These are phyloP conservation scores for Penaeus indicus DNA, from an alignment of 1,140 invertebrate species.

Conservation along the genomic window DNA sequence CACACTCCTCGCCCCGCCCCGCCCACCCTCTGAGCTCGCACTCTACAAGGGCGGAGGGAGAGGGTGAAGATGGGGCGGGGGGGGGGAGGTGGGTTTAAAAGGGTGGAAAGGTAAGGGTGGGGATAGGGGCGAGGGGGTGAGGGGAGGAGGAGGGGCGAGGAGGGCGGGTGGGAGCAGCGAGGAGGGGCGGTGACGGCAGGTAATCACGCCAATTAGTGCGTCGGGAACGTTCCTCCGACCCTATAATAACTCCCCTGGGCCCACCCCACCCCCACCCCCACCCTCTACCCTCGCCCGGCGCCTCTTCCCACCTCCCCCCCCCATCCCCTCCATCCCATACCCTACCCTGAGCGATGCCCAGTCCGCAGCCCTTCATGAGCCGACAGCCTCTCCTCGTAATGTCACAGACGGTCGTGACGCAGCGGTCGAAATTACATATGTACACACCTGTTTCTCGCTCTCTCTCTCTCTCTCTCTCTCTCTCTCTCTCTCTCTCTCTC, in stretches of 20 bases:
- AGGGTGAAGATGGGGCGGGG: no score
- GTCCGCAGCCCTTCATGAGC: neutral
- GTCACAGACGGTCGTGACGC: no score
- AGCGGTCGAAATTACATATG: no score
- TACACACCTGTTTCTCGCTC: no score
- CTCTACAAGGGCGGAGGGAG: no score
- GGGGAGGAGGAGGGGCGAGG: neutral
- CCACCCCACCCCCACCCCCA: neutral
- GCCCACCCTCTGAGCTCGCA: no score
- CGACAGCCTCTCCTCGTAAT: conserved; percentile 20
- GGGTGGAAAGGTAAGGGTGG: no score
- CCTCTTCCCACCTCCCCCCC: neutral
- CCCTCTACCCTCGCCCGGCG: conserved; percentile 9
- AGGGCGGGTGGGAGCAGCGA: neutral
- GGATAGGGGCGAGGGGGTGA: no score
- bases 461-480: no score
- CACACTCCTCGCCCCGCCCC: no score
- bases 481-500: neutral
- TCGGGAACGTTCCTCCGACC: conserved; percentile 7
- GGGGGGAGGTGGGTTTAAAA: no score
- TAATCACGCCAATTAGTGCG: conserved; percentile 44
- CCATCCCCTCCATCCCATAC: neutral
- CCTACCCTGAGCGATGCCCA: conserved; percentile 4
- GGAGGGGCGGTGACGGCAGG: conserved; percentile 25
- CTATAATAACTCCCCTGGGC: conserved; percentile 37